Evolutionary conservation across 1,140 invertebrate genomes (phyloP).

Genomic region (Drosophila nikananu): DNA sequence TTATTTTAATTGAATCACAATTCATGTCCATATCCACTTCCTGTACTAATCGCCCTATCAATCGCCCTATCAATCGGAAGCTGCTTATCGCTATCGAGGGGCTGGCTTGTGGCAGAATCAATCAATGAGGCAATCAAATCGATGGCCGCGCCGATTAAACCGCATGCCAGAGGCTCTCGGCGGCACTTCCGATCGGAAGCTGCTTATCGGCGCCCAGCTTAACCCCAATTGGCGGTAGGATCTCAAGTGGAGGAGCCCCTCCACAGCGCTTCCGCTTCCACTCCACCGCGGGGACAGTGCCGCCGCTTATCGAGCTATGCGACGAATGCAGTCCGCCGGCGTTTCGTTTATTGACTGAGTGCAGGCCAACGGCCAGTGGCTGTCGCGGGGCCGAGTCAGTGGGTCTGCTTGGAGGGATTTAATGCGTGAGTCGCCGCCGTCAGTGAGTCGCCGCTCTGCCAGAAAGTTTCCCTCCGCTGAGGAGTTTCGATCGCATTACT

Average conservation of each 20-base stretch:
- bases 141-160: background rate
- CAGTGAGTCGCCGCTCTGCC: background rate
- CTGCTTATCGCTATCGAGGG: background rate
- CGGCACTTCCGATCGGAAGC: slow-evolving; percentile 23
- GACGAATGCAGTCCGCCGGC: slow-evolving; percentile 13
- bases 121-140: background rate
- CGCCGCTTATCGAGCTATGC: slow-evolving; percentile 50
- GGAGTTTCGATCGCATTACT: slow-evolving; percentile 26
- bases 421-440: background rate
- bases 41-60: background rate
- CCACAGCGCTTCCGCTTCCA: slow-evolving; percentile 67
- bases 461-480: background rate
- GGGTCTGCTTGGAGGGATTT: background rate
- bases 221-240: slow-evolving; percentile 1
- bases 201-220: slow-evolving; percentile 9
- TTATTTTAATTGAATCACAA: no score
- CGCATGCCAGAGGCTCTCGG: background rate
- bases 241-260: slow-evolving; percentile 1
- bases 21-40: background rate
- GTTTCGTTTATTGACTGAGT: background rate
- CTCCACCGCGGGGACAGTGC: slow-evolving; percentile 18
- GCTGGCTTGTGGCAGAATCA: background rate
- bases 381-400: background rate
- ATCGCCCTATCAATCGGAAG: background rate
- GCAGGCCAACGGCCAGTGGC: slow-evolving; percentile 1